Evolutionary conservation across 2,797 vertebrate genomes (phyloP).

Genomic region (Danio choprae): DNA sequence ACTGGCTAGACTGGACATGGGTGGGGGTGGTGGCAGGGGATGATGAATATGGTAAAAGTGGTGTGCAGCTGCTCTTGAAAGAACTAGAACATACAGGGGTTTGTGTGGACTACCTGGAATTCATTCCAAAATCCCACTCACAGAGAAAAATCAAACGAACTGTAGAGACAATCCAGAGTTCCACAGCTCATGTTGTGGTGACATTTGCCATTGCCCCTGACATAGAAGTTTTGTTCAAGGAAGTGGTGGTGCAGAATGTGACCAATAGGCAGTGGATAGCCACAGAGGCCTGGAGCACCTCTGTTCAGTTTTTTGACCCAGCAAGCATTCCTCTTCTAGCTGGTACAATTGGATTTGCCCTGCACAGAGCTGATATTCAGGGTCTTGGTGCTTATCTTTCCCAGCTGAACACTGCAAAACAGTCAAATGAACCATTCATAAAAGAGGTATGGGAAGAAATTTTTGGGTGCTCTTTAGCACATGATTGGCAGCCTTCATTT

Average conservation of each 20-base stretch:
- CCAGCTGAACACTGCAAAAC: constrained; percentile 45
- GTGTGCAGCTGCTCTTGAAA: constrained; percentile 62
- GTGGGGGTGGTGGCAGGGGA: constrained; percentile 66
- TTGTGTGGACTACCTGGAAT: constrained; percentile 65
- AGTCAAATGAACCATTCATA: constrained; percentile 60
- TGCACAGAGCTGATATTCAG: constrained; percentile 59
- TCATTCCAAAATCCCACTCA: constrained; percentile 65
- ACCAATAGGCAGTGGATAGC: constrained; percentile 71
- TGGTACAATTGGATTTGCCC: constrained; percentile 67
- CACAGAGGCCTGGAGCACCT: constrained; percentile 67
- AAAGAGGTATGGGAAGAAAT: constrained; percentile 67
- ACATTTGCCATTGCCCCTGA: constrained; percentile 65
- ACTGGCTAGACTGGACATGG: constrained; percentile 65
- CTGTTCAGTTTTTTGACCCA: constrained; percentile 46
- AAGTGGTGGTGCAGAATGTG: constrained; percentile 64
- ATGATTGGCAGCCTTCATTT: constrained; percentile 18
- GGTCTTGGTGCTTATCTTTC: constrained; percentile 65
- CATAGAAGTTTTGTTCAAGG: constrained; percentile 60
- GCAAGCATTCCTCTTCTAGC: constrained; percentile 53
- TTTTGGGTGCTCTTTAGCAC: constrained; percentile 63
- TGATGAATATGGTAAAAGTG: constrained; percentile 69
- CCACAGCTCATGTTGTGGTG: constrained; percentile 64
- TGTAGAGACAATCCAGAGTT: constrained; percentile 64
- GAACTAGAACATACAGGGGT: constrained; percentile 62
- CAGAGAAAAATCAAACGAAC: constrained; percentile 54